Base-by-base conservation (phyloP, 35 echinoderm and acorn worm species). In the Stichopus chloronotus region DNA sequence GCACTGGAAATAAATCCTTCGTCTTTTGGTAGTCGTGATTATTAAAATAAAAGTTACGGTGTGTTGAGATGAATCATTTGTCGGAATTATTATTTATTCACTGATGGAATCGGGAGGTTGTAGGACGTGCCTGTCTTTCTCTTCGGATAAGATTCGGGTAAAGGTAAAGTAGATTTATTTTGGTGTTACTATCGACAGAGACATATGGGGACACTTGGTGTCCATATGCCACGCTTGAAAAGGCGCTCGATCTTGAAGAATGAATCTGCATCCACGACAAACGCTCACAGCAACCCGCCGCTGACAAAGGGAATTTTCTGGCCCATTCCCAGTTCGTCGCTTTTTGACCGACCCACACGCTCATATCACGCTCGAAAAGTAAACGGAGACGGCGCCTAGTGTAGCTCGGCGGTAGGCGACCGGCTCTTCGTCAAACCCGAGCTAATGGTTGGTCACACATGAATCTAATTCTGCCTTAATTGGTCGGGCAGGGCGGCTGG, bases 401-500 rank as follows among this genome's bases (percentile, higher is more conserved):
- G 71, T 88, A 86, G 86, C 95, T 89, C 43, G 92, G 84, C 94
- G 53, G 82, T 79, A 80, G 91, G 59, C 91, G 87, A 96, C 78
- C 72, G 92, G 88, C 95, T 91, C 92, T 94, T 94, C 92, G 92
- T 94, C 92, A 94, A 96, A 94, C 92, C 91, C 88, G 92, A 56
- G 72, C 95, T 96, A 96, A 96, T 96, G 95, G 93, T 96, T 93
- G 95, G 95, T 88, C 95, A 96, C 95, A 96, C 95, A 96, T 96
- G 95, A 96, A 76, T 93, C 95, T 96, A 96, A 96, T 96, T 94
- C 95, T 88, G 86, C 78, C 72, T 93, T 96, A 96, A 96, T 95
- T 96, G 95, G 92, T 96, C 81, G 87, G 88, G 81, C 87, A 91
- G 78, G 92, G 95, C 95, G 92, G 92, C 95, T 87, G 92, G 80